Conservation (phyloP, 2,797 vertebrate genomes). For the Syngnathus acus region DNA sequence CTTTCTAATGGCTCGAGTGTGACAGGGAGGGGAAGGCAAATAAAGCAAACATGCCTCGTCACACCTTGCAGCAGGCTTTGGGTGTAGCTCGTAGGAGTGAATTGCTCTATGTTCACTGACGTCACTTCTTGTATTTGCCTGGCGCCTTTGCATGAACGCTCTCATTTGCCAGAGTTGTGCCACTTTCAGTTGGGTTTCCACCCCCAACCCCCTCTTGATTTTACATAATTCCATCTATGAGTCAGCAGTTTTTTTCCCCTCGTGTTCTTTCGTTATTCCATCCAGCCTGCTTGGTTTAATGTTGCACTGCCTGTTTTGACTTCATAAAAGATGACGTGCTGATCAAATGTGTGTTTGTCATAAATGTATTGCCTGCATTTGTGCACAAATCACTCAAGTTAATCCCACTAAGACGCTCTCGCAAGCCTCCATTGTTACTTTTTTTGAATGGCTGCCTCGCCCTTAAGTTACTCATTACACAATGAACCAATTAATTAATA, state of each 20-base stretch:
- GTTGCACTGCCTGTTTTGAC: neutral
- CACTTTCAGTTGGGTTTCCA: neutral
- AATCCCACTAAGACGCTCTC: neutral
- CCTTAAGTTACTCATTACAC: neutral
- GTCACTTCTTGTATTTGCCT: neutral
- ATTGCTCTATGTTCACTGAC: too few species aligned
- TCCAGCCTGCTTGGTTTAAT: neutral
- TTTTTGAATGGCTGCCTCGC: neutral
- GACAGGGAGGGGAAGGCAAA: slow-evolving; percentile 28
- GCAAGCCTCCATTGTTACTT: neutral
- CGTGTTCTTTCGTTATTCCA: neutral
- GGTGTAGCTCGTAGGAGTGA: neutral
- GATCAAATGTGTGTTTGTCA: neutral
- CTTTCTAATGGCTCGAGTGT: slow-evolving; percentile 3
- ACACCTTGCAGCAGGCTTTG: slow-evolving; percentile 20
- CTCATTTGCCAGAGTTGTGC: neutral
- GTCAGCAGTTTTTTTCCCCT: neutral
- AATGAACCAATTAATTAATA: neutral
- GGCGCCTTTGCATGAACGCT: neutral
- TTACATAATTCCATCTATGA: neutral
- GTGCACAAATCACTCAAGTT: neutral
- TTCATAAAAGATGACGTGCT: neutral
- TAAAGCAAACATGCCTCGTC: slow-evolving; percentile 28
- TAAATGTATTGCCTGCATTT: neutral
- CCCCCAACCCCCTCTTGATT: neutral